These are phyloP conservation scores for Caloenas nicobarica DNA, from an alignment of 2,113 vertebrate genomes.

Conservation along the genomic window DNA sequence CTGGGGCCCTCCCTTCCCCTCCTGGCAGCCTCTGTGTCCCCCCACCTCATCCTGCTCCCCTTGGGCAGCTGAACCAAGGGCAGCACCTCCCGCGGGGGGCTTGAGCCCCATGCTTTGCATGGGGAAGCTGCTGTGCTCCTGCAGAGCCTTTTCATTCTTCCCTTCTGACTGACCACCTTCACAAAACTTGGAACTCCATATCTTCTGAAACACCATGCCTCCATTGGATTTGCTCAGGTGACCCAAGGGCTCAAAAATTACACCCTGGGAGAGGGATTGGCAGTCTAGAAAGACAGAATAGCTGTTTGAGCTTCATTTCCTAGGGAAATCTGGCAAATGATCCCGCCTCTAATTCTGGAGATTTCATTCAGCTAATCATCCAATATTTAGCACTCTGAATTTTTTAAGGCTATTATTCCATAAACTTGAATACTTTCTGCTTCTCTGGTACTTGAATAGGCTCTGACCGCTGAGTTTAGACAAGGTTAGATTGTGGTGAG, in stretches of 20 bases:
- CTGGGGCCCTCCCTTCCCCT: neutral
- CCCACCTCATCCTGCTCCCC: neutral
- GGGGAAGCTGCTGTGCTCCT: neutral
- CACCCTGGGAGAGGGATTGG: neutral
- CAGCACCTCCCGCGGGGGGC: neutral
- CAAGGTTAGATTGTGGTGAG: neutral
- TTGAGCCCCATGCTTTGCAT: fast-evolving
- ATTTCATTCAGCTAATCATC: neutral
- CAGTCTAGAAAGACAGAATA: neutral
- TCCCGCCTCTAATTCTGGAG: neutral
- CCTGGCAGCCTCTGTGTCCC: neutral
- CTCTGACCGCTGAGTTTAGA: neutral
- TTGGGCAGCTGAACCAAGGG: neutral
- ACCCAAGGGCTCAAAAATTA: neutral
- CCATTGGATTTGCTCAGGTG: neutral
- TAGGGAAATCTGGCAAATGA: neutral
- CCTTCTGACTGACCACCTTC: fast-evolving
- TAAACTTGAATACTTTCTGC: neutral
- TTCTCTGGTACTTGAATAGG: neutral
- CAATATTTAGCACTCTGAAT: slow-evolving; percentile 9
- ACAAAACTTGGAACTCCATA: neutral
- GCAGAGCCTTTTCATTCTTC: neutral
- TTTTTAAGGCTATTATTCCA: slow-evolving; percentile 15
- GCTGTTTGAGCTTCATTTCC: neutral
- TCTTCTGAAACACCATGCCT: neutral